phyloP scores from a whole-genome alignment of 2,888 invertebrate genomes.

The Aricia artaxerxes region DNA sequence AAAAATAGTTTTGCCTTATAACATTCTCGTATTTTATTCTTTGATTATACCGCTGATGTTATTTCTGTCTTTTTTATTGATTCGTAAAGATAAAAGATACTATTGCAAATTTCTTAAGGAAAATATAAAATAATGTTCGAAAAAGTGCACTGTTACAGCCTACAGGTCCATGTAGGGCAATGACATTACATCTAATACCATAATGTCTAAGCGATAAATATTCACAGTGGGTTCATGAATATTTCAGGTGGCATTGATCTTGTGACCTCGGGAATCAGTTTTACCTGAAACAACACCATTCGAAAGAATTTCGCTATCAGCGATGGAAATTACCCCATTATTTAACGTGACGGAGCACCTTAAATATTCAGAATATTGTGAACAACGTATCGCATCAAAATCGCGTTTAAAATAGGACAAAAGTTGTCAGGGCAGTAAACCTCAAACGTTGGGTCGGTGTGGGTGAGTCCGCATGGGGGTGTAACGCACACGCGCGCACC shows the following conservation, averaged over 20 bases:
- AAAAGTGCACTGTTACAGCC: background rate
- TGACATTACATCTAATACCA: background rate
- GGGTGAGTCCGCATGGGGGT: slow-evolving; percentile 55
- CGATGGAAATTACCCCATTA: slow-evolving; percentile 5
- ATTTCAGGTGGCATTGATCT: slow-evolving; percentile 19
- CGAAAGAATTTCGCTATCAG: background rate
- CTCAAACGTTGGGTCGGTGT: slow-evolving; percentile 62
- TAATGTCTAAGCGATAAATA: background rate
- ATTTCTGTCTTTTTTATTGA: background rate
- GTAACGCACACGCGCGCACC: slow-evolving; percentile 61
- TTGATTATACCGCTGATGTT: background rate
- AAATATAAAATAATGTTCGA: background rate
- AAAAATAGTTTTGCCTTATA: slow-evolving; percentile 1
- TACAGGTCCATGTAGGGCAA: background rate
- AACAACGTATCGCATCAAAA: slow-evolving; percentile 65
- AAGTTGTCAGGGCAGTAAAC: slow-evolving; percentile 78
- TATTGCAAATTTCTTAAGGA: background rate
- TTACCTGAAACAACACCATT: background rate
- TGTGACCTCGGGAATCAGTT: background rate
- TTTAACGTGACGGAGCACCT: slow-evolving; percentile 7
- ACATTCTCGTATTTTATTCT: background rate
- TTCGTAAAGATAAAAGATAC: background rate
- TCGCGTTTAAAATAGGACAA: slow-evolving; percentile 76
- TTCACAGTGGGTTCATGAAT: slow-evolving; percentile 5
- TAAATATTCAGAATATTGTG: slow-evolving; percentile 42